Conservation (phyloP, 2,797 vertebrate genomes). For the Adelosebastes latens region DNA sequence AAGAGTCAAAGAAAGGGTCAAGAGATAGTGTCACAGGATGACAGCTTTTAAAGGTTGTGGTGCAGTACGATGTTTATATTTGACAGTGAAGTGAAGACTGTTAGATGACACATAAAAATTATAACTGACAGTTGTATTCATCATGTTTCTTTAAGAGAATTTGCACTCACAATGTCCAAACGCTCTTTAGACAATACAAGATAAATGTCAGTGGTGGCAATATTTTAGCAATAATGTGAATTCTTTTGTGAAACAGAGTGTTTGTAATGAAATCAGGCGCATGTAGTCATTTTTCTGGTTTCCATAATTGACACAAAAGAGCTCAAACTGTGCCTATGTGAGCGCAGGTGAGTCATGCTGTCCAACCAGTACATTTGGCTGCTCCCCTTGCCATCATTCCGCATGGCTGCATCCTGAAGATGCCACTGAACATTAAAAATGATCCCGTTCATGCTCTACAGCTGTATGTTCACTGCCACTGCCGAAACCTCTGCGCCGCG, state of each 20-base stretch:
- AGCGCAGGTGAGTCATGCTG: constrained; percentile 28
- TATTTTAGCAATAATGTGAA: not conserved
- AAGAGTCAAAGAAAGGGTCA: constrained; percentile 30
- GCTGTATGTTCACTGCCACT: constrained; percentile 47
- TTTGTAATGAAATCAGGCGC: not conserved
- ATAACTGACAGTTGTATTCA: constrained; percentile 7
- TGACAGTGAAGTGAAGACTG: not conserved
- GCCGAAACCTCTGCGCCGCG: constrained; percentile 33
- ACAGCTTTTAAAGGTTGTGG: constrained; percentile 12
- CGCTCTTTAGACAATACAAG: not conserved
- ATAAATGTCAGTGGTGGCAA: not conserved
- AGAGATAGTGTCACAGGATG: not conserved
- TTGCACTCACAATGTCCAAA: not conserved
- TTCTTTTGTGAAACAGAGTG: not conserved
- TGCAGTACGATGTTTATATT: constrained; percentile 3
- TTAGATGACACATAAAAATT: constrained; percentile 7
- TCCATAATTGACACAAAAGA: not conserved
- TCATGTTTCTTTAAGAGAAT: not conserved
- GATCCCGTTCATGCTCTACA: constrained; percentile 39
- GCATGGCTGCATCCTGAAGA: constrained; percentile 42
- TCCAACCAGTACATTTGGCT: constrained; percentile 2
- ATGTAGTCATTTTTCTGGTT: not conserved
- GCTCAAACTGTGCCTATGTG: constrained; percentile 2
- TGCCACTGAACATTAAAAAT: constrained; percentile 61
- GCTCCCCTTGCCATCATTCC: constrained; percentile 37